Evolutionary conservation across 2,113 vertebrate species (phyloP).

Genomic region (Oreocharis arfaki): DNA sequence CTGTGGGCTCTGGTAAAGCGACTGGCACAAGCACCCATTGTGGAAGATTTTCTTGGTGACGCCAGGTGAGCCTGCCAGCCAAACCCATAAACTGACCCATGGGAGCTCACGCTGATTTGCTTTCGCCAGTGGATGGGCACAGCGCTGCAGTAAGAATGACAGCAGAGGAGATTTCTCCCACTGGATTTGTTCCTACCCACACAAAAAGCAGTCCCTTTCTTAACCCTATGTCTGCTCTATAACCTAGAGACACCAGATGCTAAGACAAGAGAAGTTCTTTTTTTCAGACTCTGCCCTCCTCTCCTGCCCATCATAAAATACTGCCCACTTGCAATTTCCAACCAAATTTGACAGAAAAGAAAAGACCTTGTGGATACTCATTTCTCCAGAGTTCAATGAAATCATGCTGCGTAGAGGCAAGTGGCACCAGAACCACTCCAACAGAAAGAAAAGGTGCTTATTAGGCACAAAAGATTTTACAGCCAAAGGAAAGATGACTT

Average conservation of each 20-base stretch:
- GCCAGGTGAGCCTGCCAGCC: neutral
- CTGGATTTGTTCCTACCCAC: neutral
- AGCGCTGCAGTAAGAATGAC: fast-evolving
- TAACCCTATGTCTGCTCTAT: neutral
- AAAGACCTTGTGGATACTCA: neutral
- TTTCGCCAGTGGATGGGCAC: neutral
- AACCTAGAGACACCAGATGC: neutral
- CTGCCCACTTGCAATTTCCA: neutral
- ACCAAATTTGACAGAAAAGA: neutral
- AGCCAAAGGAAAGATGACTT: neutral
- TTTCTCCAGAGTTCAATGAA: neutral
- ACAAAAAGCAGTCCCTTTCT: neutral
- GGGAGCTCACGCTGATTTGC: fast-evolving
- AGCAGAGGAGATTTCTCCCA: neutral
- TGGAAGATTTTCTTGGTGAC: neutral
- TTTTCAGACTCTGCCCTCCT: neutral
- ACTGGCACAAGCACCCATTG: fast-evolving
- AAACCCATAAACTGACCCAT: fast-evolving
- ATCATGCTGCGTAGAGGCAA: neutral
- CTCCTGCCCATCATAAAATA: neutral
- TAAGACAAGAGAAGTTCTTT: neutral
- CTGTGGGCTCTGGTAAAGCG: fast-evolving
- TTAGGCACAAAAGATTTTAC: neutral
- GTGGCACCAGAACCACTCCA: neutral
- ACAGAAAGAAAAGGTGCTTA: neutral